Base-by-base conservation (phyloP, 2,113 vertebrate genomes). In the Argyrosomus japonicus region DNA sequence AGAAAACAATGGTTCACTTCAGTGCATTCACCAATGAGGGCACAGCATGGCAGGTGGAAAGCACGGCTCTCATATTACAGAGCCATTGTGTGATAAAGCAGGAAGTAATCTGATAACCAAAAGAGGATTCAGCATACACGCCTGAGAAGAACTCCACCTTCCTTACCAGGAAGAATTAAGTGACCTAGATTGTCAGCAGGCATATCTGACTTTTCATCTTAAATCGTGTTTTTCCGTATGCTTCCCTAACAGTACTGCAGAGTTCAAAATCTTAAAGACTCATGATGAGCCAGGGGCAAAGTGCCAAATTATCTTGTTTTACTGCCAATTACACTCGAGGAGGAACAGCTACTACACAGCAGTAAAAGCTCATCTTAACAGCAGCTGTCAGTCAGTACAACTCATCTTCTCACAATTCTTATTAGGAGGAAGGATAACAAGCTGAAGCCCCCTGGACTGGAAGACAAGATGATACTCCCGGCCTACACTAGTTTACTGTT, bases 71-170 rank as follows among this genome's bases (percentile, higher is more conserved):
- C 92, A 61, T 73, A 70, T 93, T 93, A 92, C 93, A 0, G n/a
- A 68, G 76, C 85, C 69, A 87, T 84, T 91, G 92, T 90, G 87
- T 73, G 89, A 77, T 76, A 75, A 85, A 83, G 84, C 79, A 91
- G 88, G 87, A 88, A 91, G 92, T 89, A 93, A 93, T 83, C 71
- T 64, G 91, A 94, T 94, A 91, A 91, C 91, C 80, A 86, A 86
- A 88, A 68, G 89, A 86, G 76, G 71, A 83, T 76, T 57, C 54
- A 65, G 61, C 78, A 82, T 82, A 83, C 76, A 53, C 21, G 23
- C 51, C 36, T 65, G 65, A 84, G 47, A 82, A 83, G 14, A 87
- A 83, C 63, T 45, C 79, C 76, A 63, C 75, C 81, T 76, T 83
- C 43, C 67, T 77, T 51, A 74, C 77, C 61, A 60, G 32, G 50